Evolutionary conservation across 2,888 invertebrate genomes (phyloP).

Genomic region (Campopleginae sp.): DNA sequence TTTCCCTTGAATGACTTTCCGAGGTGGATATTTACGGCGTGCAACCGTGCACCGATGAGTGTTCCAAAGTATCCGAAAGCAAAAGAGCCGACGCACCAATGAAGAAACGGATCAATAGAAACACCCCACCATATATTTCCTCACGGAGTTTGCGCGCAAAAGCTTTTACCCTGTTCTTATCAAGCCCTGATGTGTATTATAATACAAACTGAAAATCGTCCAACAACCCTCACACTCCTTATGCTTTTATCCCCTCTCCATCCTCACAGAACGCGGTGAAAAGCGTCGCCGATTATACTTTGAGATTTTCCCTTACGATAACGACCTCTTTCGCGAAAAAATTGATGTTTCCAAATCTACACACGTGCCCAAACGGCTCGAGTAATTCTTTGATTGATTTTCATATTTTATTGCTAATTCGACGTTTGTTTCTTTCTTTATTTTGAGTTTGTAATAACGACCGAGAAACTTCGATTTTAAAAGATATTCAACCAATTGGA

Average conservation of each 20-base stretch:
- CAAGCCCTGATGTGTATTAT: conserved; percentile 25
- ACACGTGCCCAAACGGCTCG: neutral
- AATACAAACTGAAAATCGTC: conserved; percentile 49
- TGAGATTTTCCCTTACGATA: conserved; percentile 28
- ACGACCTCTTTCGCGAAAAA: neutral
- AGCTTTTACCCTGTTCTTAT: conserved; percentile 55
- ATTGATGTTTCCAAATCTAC: neutral
- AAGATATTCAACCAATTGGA: neutral
- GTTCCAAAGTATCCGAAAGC: conserved; percentile 43
- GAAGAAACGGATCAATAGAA: conserved; percentile 80
- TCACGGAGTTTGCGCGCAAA: conserved; percentile 77
- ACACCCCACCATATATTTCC: conserved; percentile 61
- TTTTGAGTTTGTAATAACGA: neutral
- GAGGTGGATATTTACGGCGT: conserved; percentile 77
- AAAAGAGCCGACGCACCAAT: conserved; percentile 63
- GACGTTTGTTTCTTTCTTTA: neutral
- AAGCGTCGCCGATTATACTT: conserved; percentile 19
- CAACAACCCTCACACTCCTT: conserved; percentile 31
- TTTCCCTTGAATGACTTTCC: conserved; percentile 18
- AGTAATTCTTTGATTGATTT: neutral
- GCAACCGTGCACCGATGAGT: conserved; percentile 74
- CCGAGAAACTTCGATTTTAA: neutral
- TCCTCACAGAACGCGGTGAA: neutral
- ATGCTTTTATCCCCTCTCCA: conserved; percentile 18
- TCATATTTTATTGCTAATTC: neutral